Percentiles rank a stretch among this genome's conserved stretches.
phyloP scores from a whole-genome alignment of 2,888 invertebrate species.

The Ischnura elegans region DNA sequence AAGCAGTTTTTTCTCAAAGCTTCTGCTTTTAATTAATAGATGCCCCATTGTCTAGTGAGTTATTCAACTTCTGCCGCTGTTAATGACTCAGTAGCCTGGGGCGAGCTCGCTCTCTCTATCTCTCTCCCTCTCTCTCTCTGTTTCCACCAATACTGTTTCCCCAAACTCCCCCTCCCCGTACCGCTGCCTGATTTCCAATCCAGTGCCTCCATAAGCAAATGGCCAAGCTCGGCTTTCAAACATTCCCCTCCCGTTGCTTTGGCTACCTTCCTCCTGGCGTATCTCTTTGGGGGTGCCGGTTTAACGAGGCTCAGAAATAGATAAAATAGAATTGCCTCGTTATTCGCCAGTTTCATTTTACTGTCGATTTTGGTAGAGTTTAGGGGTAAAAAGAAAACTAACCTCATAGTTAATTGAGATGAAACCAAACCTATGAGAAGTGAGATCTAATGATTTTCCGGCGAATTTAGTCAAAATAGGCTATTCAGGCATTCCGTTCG shows the following conservation, averaged over 20 bases:
- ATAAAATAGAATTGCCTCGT: no score
- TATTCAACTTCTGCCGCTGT: conserved; percentile 67
- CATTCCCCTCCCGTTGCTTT: background rate
- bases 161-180: background rate
- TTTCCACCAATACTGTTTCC: no score
- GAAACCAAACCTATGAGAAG: no score
- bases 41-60: conserved; percentile 64
- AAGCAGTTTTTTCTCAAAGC: conserved; percentile 9
- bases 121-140: background rate
- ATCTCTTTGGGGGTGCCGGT: background rate
- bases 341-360: no score
- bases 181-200: background rate
- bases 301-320: no score
- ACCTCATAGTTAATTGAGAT: no score
- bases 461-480: no score
- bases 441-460: no score
- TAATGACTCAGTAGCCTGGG: conserved; percentile 57
- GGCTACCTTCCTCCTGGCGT: background rate
- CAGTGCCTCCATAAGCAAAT: background rate
- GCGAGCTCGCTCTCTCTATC: background rate
- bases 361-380: no score
- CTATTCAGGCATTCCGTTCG: no score
- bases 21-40: conserved; percentile 65
- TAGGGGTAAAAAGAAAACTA: no score
- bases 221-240: background rate